Percentiles rank a stretch among this genome's conserved stretches.
Conservation (phyloP, 2,888 invertebrate genomes). For the Stenoptilia bipunctidactyla region DNA sequence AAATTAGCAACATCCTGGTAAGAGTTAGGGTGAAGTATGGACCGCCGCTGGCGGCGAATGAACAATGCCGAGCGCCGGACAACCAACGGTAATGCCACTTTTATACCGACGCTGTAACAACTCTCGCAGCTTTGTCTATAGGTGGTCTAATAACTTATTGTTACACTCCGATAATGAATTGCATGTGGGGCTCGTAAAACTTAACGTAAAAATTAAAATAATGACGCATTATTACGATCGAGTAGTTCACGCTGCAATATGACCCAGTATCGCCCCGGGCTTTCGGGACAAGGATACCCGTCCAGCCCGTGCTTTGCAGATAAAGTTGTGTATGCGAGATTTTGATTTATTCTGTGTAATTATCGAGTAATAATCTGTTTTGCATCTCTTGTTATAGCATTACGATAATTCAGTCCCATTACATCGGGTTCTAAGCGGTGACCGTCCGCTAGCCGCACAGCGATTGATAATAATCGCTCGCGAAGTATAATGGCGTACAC, state of each 20-base stretch:
- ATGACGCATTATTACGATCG: constrained; percentile 17
- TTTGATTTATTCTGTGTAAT: constrained; percentile 67
- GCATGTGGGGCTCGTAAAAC: too few relatives aligned
- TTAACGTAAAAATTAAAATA: too few relatives aligned
- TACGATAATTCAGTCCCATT: constrained; percentile 68
- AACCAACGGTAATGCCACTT: not conserved
- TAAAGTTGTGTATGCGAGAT: constrained; percentile 42
- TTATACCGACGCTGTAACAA: not conserved
- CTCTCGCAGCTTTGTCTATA: not conserved
- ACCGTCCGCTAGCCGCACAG: constrained; percentile 59
- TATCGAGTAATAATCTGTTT: constrained; percentile 64
- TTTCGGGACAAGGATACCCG: constrained; percentile 28
- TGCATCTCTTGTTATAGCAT: constrained; percentile 68
- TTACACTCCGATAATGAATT: too few relatives aligned
- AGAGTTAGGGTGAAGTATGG: constrained; percentile 61
- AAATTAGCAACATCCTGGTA: constrained; percentile 67
- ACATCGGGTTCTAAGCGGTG: constrained; percentile 63
- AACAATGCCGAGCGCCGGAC: constrained; percentile 34
- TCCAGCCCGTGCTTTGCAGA: constrained; percentile 21
- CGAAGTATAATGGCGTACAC: constrained; percentile 71
- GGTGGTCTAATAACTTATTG: too few relatives aligned
- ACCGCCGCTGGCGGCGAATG: constrained; percentile 46
- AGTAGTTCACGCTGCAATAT: constrained; percentile 40
- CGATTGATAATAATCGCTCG: constrained; percentile 71
- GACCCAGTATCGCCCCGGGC: constrained; percentile 32